Base-by-base conservation (phyloP, 2,113 vertebrate genomes). In the Laterallus jamaicensis region DNA sequence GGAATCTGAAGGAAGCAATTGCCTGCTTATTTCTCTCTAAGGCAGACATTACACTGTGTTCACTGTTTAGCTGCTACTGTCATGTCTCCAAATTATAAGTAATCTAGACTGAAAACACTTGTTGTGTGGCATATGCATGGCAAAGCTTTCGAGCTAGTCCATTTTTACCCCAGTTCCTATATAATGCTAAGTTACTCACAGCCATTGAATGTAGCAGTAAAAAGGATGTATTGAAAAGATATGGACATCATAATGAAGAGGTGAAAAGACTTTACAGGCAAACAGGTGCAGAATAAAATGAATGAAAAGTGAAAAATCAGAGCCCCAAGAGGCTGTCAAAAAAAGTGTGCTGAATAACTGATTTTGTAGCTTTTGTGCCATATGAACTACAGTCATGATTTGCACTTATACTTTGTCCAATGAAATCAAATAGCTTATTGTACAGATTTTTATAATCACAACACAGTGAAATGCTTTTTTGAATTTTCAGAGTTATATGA, bases 291-390 rank as follows among this genome's bases (percentile, higher is more conserved):
- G 47, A 44, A 58, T 92, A 62, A 96, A 96, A 95, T 60, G 93
- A 95, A 93, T 71, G 35, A 37, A 78, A 94, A 93, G n/a, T 78
- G 64, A 90, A 97, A 96, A 95, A 79, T 84, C 56, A 94, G 35
- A 4, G 6, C 71, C 7, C 15, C 9, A n/a, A 7, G 29, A 24
- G 21, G 9, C 54, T 83, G 49, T 76, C 59, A 93, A 86, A 84
- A 81, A 76, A 60, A 4, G 66, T 73, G 55, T 85, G 40, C 59
- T 94, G 83, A 93, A 84, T 88, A 92, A 96, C 50, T 91, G 74
- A 77, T 87, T 96, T 81, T 82, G 31, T 91, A 89, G 37, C 21
- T 55, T 35, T 91, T 82, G 28, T 78, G 8, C 31, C 22, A 22
- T 50, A 24, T 78, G 73, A 95, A 81, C 90, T 91, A 78, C 79